Evolutionary conservation across 2,113 vertebrate species (phyloP).

Genomic region (Acrocephalus arundinaceus): DNA sequence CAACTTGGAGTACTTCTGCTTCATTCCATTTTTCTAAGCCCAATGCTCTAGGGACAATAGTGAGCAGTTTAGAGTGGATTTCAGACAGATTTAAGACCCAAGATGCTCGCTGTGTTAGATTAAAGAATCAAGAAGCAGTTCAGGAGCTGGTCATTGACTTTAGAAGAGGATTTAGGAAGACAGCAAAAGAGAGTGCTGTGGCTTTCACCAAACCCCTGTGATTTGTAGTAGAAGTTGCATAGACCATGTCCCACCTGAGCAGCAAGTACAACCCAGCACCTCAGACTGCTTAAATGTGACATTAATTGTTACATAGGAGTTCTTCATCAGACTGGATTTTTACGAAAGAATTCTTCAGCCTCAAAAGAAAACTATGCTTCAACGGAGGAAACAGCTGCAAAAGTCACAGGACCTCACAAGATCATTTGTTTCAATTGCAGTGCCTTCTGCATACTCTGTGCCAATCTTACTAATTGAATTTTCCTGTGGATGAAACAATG

Average conservation of each 20-base stretch:
- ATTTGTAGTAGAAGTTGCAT: neutral
- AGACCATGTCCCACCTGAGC: neutral
- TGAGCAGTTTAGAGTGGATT: neutral
- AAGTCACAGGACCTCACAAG: neutral
- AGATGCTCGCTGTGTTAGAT: neutral
- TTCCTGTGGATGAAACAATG: neutral
- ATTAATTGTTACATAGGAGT: neutral
- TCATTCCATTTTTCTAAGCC: neutral
- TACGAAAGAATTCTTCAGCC: neutral
- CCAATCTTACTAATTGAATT: neutral
- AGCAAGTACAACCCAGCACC: neutral
- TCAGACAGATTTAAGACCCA: neutral
- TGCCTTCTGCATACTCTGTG: neutral
- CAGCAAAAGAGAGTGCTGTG: neutral
- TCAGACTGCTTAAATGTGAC: neutral
- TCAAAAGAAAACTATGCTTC: neutral
- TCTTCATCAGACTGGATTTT: neutral
- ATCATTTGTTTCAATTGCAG: neutral
- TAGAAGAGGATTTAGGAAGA: neutral
- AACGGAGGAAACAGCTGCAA: fast-evolving
- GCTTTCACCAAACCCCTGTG: neutral
- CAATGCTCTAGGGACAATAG: neutral
- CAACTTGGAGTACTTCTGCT: neutral
- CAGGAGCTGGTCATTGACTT: neutral
- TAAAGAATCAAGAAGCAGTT: neutral